These are phyloP conservation scores for Ancistrus triradiatus DNA, from an alignment of 2,113 vertebrate species.

Conservation along the genomic window DNA sequence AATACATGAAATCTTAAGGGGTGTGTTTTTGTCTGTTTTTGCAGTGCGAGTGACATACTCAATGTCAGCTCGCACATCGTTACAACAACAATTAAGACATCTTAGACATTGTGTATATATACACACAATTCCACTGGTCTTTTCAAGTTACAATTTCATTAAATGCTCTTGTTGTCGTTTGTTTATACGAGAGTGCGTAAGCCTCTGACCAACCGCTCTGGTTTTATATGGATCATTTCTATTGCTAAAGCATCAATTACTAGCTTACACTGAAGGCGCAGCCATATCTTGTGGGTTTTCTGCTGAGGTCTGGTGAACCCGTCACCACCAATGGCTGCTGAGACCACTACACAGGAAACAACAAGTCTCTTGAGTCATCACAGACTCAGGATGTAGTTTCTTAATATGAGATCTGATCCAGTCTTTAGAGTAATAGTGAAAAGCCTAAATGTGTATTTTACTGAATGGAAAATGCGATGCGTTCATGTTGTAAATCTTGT, in stretches of 20 bases:
- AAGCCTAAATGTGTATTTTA: background rate
- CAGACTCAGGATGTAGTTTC: slow-evolving; percentile 16
- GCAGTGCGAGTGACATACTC: too few species aligned
- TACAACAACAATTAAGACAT: too few species aligned
- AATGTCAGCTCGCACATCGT: too few species aligned
- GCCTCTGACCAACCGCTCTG: background rate
- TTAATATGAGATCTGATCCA: background rate
- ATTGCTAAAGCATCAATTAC: background rate
- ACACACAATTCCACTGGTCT: too few species aligned
- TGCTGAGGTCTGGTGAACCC: background rate
- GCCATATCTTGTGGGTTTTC: slow-evolving; percentile 6
- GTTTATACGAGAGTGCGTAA: too few species aligned
- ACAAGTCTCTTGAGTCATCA: slow-evolving; percentile 15
- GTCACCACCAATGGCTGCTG: background rate
- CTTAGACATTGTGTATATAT: too few species aligned
- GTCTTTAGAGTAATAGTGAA: background rate
- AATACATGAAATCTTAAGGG: too few species aligned
- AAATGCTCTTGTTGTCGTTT: too few species aligned
- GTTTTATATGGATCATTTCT: background rate
- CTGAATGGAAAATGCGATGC: background rate
- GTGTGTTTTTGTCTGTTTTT: too few species aligned
- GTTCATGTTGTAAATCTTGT: slow-evolving; percentile 28
- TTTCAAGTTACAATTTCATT: too few species aligned
- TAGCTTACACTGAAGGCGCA: background rate
- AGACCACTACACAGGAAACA: slow-evolving; percentile 2